These are phyloP conservation scores for Benitochromis conjunctus DNA, from an alignment of 2,113 vertebrate genomes.

Conservation along the genomic window DNA sequence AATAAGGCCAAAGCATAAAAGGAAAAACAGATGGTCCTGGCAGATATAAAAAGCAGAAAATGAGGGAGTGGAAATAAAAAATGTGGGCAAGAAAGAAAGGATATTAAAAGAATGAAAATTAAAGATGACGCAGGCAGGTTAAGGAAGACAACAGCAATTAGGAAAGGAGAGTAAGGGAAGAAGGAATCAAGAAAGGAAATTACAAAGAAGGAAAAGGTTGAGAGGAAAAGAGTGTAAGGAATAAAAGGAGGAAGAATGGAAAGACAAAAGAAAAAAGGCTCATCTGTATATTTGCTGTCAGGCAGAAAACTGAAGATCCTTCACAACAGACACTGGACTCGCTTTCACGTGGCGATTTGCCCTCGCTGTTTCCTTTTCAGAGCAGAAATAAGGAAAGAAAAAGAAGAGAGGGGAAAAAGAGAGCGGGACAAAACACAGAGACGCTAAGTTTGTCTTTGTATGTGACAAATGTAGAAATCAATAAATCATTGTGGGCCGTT, in stretches of 20 bases:
- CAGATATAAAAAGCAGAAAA: background rate
- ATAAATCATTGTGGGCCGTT: constrained; percentile 75
- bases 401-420: background rate
- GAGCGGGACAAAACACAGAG: background rate
- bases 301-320: background rate
- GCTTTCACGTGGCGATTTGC: constrained; percentile 26
- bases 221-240: background rate
- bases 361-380: background rate
- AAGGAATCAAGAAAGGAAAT: background rate
- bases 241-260: background rate
- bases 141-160: background rate
- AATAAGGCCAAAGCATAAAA: background rate
- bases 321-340: background rate
- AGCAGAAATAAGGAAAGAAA: background rate
- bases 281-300: background rate
- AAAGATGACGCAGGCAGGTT: background rate
- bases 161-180: background rate
- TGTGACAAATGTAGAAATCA: constrained; percentile 79
- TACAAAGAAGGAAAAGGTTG: background rate
- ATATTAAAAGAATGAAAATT: background rate
- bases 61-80: background rate
- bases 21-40: background rate
- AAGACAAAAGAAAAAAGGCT: background rate
- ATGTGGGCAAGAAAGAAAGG: background rate
- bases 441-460: constrained; percentile 49